Evolutionary conservation across 2,797 vertebrate species (phyloP).

Genomic region (Premnoplex brunnescens): DNA sequence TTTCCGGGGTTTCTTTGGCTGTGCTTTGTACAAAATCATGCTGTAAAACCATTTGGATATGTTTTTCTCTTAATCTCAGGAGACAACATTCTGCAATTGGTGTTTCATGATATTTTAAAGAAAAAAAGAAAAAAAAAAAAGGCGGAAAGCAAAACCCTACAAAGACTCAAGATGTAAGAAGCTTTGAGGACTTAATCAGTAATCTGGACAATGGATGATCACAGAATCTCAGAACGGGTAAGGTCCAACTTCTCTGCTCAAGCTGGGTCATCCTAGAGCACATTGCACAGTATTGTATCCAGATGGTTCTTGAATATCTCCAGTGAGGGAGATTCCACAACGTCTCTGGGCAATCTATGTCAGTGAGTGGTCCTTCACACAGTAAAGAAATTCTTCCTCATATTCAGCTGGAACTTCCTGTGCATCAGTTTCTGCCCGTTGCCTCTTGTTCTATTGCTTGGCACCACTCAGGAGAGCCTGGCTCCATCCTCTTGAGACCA

Average conservation of each 20-base stretch:
- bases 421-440: not conserved
- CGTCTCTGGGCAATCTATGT: not conserved
- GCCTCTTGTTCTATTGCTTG: not conserved
- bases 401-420: not conserved
- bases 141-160: not conserved
- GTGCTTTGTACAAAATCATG: not conserved
- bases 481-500: not conserved
- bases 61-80: not conserved
- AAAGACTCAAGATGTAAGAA: not conserved
- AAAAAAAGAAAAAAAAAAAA: no score
- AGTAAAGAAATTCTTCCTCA: not conserved
- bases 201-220: not conserved
- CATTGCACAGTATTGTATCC: not conserved
- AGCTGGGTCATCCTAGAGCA: not conserved
- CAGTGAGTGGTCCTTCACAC: rapidly evolving
- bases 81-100: not conserved
- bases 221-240: not conserved
- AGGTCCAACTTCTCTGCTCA: not conserved
- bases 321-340: not conserved
- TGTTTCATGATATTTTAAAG: not conserved
- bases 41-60: not conserved
- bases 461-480: not conserved
- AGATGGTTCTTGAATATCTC: not conserved
- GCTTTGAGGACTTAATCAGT: not conserved
- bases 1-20: not conserved